Conservation (phyloP, 2,113 vertebrate species). For the rat (Rattus norvegicus) region GRCr8 NC_086022.1:124739501-124740000, state of each 20-base stretch:
- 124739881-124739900: not conserved
- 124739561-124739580: not conserved
- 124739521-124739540: not conserved
- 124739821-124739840: too few relatives aligned
- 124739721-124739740: not conserved
- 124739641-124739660: not conserved
- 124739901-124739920: not conserved
- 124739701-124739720: not conserved
- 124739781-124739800: fast-evolving
- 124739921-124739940: not conserved
- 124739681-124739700: not conserved
- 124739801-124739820: fast-evolving
- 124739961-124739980: not conserved
- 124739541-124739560: not conserved
- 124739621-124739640: not conserved
- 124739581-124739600: not conserved
- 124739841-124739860: fast-evolving
- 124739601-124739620: not conserved
- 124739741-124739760: not conserved
- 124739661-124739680: not conserved
- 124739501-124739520: not conserved
- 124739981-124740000: not conserved
- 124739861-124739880: not conserved
- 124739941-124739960: not conserved
- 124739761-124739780: not conserved